Base-by-base conservation (phyloP, 2,888 invertebrate genomes). In the Orthonevra nobilis region DNA sequence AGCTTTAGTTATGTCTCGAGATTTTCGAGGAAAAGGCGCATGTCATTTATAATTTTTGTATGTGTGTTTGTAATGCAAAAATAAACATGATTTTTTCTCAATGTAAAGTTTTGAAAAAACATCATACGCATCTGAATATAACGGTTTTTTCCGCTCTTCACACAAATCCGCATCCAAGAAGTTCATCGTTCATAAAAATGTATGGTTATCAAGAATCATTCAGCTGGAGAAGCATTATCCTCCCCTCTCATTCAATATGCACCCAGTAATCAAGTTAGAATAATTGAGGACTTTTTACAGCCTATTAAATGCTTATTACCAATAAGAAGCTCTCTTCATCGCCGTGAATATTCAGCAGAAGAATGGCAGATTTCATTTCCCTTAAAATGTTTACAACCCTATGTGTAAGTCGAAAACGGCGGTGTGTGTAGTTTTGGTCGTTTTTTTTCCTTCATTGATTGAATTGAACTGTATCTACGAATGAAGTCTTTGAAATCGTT, bases 401-500 rank as follows among this genome's bases (percentile, higher is more conserved):
- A 19, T 60, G 23, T 28, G 48, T 28, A 48, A 36, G 40, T 23
- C 32, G 19, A 12, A 19, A 61, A 23, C 44, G 42, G 17, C 14
- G 6, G 32, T n/a, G n/a, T n/a, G n/a, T n/a, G n/a, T n/a, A n/a
- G n/a, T n/a, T n/a, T n/a, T n/a, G n/a, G n/a, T n/a, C 23, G 42
- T 28, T 52, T 70, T 10, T 52, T 44, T 34, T 42, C 52, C 6
- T 61, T 44, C 34, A 48, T 61, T 56, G 52, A 70, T 77, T 58
- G 70, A 77, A 64, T 77, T 70, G 64, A 77, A 58, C 56, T 58
- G 48, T 70, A 72, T 77, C 64, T 70, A 64, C 42, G 72, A 77
- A 52, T 58, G 52, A 77, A 66, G 58, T 72, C 60, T 46, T 77
- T 60, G 52, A 77, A 79, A 72, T 79, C 73, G 73, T 79, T 73